These are phyloP conservation scores for Epirrhoe tristata DNA, from an alignment of 2,888 invertebrate species.

Conservation along the genomic window DNA sequence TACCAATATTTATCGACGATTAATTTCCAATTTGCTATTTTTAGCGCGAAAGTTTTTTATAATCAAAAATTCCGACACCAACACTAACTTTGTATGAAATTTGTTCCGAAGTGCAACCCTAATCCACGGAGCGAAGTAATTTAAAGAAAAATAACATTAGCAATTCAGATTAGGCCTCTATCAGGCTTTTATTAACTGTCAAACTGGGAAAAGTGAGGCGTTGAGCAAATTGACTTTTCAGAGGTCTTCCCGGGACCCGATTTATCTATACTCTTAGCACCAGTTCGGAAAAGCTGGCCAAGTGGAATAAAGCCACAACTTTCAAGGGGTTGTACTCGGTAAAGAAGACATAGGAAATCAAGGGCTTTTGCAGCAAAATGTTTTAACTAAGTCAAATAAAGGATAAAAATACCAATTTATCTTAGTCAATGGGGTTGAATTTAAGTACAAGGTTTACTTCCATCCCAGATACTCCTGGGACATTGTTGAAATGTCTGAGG, in stretches of 20 bases:
- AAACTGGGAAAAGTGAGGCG: slow-evolving; percentile 69
- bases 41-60: neutral
- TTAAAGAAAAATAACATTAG: slow-evolving; percentile 85
- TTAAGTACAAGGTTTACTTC: too few relatives aligned
- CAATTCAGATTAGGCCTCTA: slow-evolving; percentile 79
- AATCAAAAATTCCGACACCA: neutral
- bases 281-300: neutral
- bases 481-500: too few relatives aligned
- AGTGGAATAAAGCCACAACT: too few relatives aligned
- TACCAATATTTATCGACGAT: neutral
- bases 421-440: too few relatives aligned
- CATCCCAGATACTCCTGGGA: too few relatives aligned
- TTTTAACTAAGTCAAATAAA: too few relatives aligned
- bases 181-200: slow-evolving; percentile 80
- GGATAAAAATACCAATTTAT: too few relatives aligned
- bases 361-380: too few relatives aligned
- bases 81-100: slow-evolving; percentile 13
- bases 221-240: slow-evolving; percentile 72
- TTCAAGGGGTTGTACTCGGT: too few relatives aligned
- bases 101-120: slow-evolving; percentile 44
- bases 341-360: too few relatives aligned
- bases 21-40: neutral
- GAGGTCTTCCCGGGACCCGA: slow-evolving; percentile 59
- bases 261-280: slow-evolving; percentile 50
- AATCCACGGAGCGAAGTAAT: slow-evolving; percentile 76